A percentile compares a stretch with the other conserved stretches of the same genome.
Conservation (phyloP, 1,140 invertebrate genomes). For the Lordiphosa stackelbergi region DNA sequence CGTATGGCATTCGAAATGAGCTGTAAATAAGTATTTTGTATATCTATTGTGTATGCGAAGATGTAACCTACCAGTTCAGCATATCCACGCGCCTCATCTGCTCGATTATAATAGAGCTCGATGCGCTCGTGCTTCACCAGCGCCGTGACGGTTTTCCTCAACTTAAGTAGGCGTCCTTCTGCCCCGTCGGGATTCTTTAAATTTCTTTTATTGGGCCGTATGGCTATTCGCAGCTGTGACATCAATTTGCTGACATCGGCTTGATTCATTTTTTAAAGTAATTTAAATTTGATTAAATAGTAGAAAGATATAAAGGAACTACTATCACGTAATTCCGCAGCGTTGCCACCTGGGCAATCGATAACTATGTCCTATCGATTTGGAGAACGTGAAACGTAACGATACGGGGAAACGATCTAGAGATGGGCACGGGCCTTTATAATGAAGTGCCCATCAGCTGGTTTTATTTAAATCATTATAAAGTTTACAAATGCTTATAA, state of each 20-base stretch:
- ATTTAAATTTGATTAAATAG: conserved; percentile 14
- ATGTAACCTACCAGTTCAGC: conserved; percentile 85
- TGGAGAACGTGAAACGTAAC: background rate
- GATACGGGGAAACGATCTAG: no score
- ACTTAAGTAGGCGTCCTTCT: conserved; percentile 85
- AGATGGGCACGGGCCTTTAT: no score
- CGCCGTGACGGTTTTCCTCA: conserved; percentile 89
- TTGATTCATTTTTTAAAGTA: conserved; percentile 83
- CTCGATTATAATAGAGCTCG: conserved; percentile 86
- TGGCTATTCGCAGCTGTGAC: conserved; percentile 83
- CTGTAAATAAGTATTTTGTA: conserved; percentile 77
- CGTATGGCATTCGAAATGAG: conserved; percentile 92
- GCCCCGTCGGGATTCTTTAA: conserved; percentile 84
- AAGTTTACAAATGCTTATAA: no score
- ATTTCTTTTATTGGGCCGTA: conserved; percentile 80
- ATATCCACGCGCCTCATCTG: conserved; percentile 92
- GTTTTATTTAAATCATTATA: no score
- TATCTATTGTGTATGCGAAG: background rate
- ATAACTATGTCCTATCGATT: background rate
- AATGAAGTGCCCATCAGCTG: no score
- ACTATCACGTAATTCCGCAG: conserved; percentile 46
- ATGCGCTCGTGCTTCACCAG: conserved; percentile 93
- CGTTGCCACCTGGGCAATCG: conserved; percentile 11
- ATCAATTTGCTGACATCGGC: conserved; percentile 85
- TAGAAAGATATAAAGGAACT: conserved; percentile 5